Conservation (phyloP, 2,888 invertebrate species). For the Coleophora deauratella region DNA sequence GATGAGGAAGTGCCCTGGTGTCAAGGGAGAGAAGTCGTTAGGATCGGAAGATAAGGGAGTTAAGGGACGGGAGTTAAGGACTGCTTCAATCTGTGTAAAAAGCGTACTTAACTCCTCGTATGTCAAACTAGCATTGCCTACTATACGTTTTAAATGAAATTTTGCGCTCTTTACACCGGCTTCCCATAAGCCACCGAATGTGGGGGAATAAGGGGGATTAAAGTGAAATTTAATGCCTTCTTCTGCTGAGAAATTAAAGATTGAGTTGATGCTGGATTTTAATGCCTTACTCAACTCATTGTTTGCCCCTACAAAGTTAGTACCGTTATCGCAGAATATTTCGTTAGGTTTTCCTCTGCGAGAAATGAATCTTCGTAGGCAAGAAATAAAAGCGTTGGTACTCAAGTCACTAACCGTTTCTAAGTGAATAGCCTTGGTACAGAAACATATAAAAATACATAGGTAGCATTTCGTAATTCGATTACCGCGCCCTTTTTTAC, state of each 20-base stretch:
- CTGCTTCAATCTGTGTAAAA: constrained; percentile 15
- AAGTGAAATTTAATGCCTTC: constrained; percentile 10
- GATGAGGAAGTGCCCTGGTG: constrained; percentile 18
- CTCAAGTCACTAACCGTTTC: constrained; percentile 9
- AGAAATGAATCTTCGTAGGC: too few species aligned
- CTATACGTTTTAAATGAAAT: constrained; percentile 9
- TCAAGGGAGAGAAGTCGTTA: too few species aligned
- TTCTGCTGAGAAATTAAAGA: constrained; percentile 3
- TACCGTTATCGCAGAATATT: background rate
- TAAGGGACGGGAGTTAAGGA: constrained; percentile 17
- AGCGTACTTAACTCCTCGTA: too few species aligned
- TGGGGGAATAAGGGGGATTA: constrained; percentile 10
- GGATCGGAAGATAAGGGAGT: too few species aligned
- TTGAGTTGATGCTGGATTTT: constrained; percentile 2
- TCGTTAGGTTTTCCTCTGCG: too few species aligned
- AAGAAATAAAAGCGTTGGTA: background rate
- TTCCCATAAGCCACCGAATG: constrained; percentile 8
- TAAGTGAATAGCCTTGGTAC: constrained; percentile 8
- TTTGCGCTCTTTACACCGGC: constrained; percentile 7
- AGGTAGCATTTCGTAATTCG: constrained; percentile 11
- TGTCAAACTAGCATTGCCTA: constrained; percentile 14
- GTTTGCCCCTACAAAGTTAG: constrained; percentile 2
- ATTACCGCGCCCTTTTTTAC: constrained; percentile 12
- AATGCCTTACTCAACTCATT: constrained; percentile 6
- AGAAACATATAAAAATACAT: constrained; percentile 9